Conservation (phyloP, 2,797 vertebrate genomes). For the Dendrocincla tyrannina region DNA sequence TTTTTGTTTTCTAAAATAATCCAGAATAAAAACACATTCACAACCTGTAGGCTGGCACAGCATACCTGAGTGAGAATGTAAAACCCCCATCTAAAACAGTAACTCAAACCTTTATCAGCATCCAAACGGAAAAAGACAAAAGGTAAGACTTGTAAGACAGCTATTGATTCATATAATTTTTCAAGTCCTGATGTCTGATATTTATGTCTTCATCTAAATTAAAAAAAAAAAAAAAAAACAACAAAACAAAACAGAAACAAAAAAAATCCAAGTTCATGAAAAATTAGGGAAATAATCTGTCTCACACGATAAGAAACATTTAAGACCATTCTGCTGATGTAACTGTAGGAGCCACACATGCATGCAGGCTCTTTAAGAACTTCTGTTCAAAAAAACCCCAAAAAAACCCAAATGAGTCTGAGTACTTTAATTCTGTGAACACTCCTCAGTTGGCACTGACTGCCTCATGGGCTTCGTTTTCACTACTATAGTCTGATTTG, state of each 20-base stretch:
- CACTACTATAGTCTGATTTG: conserved; percentile 99
- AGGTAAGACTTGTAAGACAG: conserved; percentile 92
- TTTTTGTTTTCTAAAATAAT: conserved; percentile 85
- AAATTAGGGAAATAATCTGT: conserved; percentile 89
- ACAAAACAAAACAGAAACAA: conserved; percentile 71
- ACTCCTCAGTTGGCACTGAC: conserved; percentile 94
- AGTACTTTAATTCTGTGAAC: conserved; percentile 78
- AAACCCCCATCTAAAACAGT: conserved; percentile 94
- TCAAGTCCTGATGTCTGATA: conserved; percentile 94
- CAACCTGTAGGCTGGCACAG: conserved; percentile 99
- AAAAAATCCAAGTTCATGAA: conserved; percentile 78
- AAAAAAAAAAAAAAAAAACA: conserved; percentile 69
- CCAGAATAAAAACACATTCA: conserved; percentile 99
- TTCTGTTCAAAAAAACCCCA: conserved; percentile 78
- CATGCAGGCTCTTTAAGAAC: conserved; percentile 94
- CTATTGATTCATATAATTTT: conserved; percentile 89
- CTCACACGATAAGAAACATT: conserved; percentile 96
- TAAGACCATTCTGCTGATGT: conserved; percentile 99
- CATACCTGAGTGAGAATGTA: conserved; percentile 99
- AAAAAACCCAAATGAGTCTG: conserved; percentile 72
- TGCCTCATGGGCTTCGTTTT: conserved; percentile 94
- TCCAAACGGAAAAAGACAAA: conserved; percentile 86
- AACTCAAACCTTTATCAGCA: conserved; percentile 92
- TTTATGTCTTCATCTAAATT: conserved; percentile 91
- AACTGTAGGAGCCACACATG: conserved; percentile 91